These are phyloP conservation scores for Menura novaehollandiae DNA, from an alignment of 2,113 vertebrate species.

Conservation along the genomic window DNA sequence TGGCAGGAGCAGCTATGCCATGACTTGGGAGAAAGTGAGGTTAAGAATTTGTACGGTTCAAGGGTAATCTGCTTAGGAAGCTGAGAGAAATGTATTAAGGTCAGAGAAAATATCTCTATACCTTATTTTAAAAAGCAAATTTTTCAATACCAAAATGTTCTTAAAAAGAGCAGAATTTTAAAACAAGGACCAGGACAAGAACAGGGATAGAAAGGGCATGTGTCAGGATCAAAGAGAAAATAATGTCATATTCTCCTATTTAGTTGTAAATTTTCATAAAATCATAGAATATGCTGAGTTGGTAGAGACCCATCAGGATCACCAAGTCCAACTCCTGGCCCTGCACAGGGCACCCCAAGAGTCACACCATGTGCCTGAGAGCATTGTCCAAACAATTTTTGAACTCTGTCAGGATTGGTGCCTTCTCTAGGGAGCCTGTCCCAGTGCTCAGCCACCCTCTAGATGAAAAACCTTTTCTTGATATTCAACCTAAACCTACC, in stretches of 20 bases:
- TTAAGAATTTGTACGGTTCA: background rate
- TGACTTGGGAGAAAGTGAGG: background rate
- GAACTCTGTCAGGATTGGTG: background rate
- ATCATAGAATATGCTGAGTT: background rate
- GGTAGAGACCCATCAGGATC: background rate
- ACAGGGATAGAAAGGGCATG: background rate
- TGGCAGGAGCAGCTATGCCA: background rate
- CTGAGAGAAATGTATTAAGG: background rate
- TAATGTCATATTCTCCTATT: background rate
- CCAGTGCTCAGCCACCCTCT: background rate
- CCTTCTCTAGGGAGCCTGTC: background rate
- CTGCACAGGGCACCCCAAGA: background rate
- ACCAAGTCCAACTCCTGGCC: accelerated
- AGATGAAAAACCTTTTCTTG: background rate
- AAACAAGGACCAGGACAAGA: background rate
- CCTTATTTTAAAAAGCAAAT: background rate
- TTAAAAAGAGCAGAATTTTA: background rate
- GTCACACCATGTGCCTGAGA: background rate
- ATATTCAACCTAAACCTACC: background rate
- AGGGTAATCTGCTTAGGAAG: background rate
- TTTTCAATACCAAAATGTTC: background rate
- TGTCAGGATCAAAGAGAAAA: background rate
- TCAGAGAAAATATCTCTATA: background rate
- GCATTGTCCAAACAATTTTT: background rate
- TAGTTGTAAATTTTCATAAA: background rate